phyloP scores from a whole-genome alignment of 2,113 vertebrate genomes.

The Otis tarda region DNA sequence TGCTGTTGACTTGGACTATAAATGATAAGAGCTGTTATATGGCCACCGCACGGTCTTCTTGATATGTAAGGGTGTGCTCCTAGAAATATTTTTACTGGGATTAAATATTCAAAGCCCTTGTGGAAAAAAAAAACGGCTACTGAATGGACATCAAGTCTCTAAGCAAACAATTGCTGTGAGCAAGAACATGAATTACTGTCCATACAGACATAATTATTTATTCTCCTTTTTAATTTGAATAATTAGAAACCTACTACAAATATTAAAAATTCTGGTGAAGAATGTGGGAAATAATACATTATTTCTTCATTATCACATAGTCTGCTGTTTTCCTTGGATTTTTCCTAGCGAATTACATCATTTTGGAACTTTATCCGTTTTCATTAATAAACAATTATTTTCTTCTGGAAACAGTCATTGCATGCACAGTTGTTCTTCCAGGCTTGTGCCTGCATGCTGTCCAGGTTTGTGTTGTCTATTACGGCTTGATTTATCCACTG shows the following conservation, averaged over 20 bases:
- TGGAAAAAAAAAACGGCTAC: neutral
- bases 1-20: neutral
- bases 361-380: neutral
- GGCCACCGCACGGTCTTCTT: neutral
- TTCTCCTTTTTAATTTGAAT: neutral
- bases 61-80: neutral
- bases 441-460: neutral
- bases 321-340: neutral
- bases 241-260: neutral
- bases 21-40: neutral
- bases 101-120: neutral
- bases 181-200: neutral
- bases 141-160: neutral
- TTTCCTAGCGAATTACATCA: neutral
- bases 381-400: neutral
- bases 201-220: neutral
- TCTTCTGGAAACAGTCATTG: neutral
- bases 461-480: neutral
- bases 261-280: neutral
- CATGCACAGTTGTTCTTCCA: neutral
- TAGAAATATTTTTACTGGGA: neutral
- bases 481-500: neutral
- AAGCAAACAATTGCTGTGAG: neutral
- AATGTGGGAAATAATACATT: neutral
- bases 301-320: neutral